Base-by-base conservation (phyloP, 2,888 invertebrate species). In the Silvanus unidentatus region DNA sequence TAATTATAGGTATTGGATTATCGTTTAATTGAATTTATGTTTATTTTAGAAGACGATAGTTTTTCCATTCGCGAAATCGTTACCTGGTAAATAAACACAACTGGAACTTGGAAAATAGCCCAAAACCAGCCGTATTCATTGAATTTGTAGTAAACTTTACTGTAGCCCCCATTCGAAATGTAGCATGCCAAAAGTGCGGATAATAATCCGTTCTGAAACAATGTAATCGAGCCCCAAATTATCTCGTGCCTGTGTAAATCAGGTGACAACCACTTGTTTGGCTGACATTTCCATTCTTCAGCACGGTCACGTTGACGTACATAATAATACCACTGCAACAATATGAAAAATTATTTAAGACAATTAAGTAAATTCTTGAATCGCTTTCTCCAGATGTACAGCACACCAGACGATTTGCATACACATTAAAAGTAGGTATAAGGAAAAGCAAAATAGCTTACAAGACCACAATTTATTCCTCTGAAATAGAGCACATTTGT, bases 281-380 rank as follows among this genome's bases (percentile, higher is more conserved):
- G 86, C 61, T 86, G 86, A 52, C 84, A 81, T 70, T 86, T 86
- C 86, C 86, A 86, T 53, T 81, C 80, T 40, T 80, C 72, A 0
- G 85, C 74, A 5, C 69, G 60, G 57, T 83, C 78, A 1, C 79
- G 70, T 61, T 77, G 76, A 1, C 75, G 73, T 13, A 84, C 73
- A 68, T 85, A 86, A 69, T 80, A 86, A 62, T 82, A 82, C 82
- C 83, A 85, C 83, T 86, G 74, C 32, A 59, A n/a, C n/a, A n/a
- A n/a, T n/a, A n/a, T n/a, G n/a, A n/a, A n/a, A n/a, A 60, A 38
- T 43, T 47, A 52, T 28, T 8, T 1, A 9, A 11, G 9, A 10
- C 30, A 40, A 34, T 29, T 38, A 5, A 58, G 57, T 38, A 47
- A 39, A 42, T n/a, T n/a, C n/a, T n/a, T n/a, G n/a, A n/a, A n/a